Conservation (phyloP, 2,797 vertebrate genomes). For the Xiphorhynchus erythropygius region DNA sequence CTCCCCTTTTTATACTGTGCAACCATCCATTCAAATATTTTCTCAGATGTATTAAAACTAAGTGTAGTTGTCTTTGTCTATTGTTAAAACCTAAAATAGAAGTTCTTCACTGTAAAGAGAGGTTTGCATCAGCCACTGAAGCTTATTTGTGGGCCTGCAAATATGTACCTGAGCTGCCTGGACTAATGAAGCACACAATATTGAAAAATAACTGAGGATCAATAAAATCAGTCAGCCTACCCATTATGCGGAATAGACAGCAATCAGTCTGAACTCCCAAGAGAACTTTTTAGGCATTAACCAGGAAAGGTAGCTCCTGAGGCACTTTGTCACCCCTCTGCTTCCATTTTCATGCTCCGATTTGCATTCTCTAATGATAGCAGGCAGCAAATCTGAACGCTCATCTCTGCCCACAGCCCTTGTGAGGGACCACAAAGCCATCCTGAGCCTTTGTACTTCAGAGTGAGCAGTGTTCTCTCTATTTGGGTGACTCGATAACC, state of each 20-base stretch:
- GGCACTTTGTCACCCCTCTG: not conserved
- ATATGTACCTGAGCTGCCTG: not conserved
- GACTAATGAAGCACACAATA: not conserved
- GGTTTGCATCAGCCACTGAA: not conserved
- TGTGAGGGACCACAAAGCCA: slow-evolving; percentile 20
- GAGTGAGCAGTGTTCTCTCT: not conserved
- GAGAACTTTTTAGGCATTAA: not conserved
- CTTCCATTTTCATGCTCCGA: slow-evolving; percentile 4
- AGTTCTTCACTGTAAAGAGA: not conserved
- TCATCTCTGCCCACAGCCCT: slow-evolving; percentile 15
- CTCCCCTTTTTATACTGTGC: not conserved
- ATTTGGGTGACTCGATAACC: slow-evolving; percentile 44
- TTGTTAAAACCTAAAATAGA: not conserved
- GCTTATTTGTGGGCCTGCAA: not conserved
- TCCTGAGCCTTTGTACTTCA: not conserved
- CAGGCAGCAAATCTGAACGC: not conserved
- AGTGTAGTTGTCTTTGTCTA: not conserved
- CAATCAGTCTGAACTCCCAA: not conserved
- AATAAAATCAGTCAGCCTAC: slow-evolving; percentile 21
- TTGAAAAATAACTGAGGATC: slow-evolving; percentile 34
- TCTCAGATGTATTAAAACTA: not conserved
- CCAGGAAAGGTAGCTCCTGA: not conserved
- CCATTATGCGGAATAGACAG: slow-evolving; percentile 13
- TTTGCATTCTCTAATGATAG: slow-evolving; percentile 28
- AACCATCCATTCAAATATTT: not conserved